Evolutionary conservation across 2,888 invertebrate species (phyloP).

Genomic region (Thera obeliscata): DNA sequence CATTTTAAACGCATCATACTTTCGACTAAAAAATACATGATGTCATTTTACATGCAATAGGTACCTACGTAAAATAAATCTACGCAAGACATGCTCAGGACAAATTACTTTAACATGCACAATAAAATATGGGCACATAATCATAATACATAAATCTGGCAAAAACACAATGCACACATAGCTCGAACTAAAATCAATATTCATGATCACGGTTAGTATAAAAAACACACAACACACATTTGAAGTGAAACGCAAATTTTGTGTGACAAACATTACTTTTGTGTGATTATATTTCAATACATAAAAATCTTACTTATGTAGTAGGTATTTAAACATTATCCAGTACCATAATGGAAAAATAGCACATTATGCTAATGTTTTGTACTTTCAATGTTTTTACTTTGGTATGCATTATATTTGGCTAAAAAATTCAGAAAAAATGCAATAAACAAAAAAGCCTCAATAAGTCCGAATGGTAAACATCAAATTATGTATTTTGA

Average conservation of each 20-base stretch:
- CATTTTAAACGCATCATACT: no score
- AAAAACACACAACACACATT: conserved; percentile 9
- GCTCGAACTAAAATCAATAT: conserved; percentile 4
- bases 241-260: conserved; percentile 9
- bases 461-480: neutral
- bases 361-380: conserved; percentile 37
- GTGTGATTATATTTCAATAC: neutral
- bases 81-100: conserved; percentile 10
- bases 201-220: conserved; percentile 27
- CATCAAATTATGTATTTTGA: conserved; percentile 8
- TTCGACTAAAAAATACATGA: no score
- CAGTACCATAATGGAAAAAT: conserved; percentile 38
- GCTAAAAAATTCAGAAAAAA: conserved; percentile 1
- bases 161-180: neutral
- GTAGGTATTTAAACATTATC: conserved; percentile 23
- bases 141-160: conserved; percentile 5
- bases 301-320: conserved; percentile 11
- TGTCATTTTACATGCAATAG: conserved; percentile 4
- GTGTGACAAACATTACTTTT: conserved; percentile 7
- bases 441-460: neutral
- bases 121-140: neutral
- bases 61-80: conserved; percentile 6
- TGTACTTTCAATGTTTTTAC: conserved; percentile 11
- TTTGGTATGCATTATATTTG: neutral
- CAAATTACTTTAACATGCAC: conserved; percentile 5